A percentile compares a stretch with the other conserved stretches of the same genome.
Evolutionary conservation across 2,113 vertebrate species (phyloP).

Genomic region (Coreoperca whiteheadi): DNA sequence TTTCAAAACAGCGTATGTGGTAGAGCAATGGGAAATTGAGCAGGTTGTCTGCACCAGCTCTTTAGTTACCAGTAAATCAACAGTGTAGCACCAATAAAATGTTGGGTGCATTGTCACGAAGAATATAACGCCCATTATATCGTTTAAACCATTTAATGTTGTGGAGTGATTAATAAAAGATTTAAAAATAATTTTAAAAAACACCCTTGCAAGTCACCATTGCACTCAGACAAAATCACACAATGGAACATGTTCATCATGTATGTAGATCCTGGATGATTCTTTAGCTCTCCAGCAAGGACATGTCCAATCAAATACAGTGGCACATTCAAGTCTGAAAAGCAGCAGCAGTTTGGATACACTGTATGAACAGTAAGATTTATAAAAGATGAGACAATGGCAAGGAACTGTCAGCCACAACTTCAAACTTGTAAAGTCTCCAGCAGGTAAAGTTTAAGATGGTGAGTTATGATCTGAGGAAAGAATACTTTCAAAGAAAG

Average conservation of each 20-base stretch:
- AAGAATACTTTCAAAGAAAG: neutral
- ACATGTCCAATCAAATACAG: neutral
- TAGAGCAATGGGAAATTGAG: slow-evolving; percentile 17
- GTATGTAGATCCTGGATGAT: slow-evolving; percentile 16
- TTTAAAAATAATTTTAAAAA: slow-evolving; percentile 22
- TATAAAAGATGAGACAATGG: neutral
- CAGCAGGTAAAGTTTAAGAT: neutral
- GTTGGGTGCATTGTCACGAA: slow-evolving; percentile 18
- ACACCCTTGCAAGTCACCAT: slow-evolving; percentile 45
- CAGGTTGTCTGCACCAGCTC: slow-evolving; percentile 22
- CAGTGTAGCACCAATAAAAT: slow-evolving; percentile 45
- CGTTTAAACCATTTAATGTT: slow-evolving; percentile 20
- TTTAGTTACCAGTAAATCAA: slow-evolving; percentile 29
- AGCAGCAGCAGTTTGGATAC: slow-evolving; percentile 13
- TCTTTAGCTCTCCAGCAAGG: neutral
- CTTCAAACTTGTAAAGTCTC: neutral
- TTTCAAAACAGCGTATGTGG: slow-evolving; percentile 48
- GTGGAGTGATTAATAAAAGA: slow-evolving; percentile 36
- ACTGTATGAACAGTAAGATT: neutral
- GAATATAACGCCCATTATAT: slow-evolving; percentile 35
- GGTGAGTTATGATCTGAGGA: neutral
- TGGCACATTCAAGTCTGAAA: slow-evolving; percentile 1
- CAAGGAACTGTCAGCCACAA: neutral
- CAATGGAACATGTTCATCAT: slow-evolving; percentile 48
- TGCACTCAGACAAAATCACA: slow-evolving; percentile 48